These are phyloP conservation scores for Carassius gibelio DNA, from an alignment of 2,113 vertebrate genomes.

Conservation along the genomic window DNA sequence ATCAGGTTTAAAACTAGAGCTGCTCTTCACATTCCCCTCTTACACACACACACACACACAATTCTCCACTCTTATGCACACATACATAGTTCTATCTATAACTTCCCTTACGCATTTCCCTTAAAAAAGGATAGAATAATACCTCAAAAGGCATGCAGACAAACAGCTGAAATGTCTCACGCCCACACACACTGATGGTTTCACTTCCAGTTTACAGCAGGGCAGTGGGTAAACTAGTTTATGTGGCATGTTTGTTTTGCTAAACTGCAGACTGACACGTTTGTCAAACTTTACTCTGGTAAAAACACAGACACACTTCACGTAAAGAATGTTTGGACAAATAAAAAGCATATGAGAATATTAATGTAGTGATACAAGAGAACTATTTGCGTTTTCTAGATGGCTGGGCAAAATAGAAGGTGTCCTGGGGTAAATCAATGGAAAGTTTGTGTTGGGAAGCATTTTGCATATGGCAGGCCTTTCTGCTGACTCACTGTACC, in stretches of 20 bases:
- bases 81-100: neutral
- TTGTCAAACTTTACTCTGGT: neutral
- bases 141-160: neutral
- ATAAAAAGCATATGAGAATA: neutral
- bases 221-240: neutral
- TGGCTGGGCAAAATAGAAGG: neutral
- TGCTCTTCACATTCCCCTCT: neutral
- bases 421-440: conserved; percentile 34
- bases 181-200: conserved; percentile 33
- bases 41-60: conserved; percentile 25
- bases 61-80: conserved; percentile 18
- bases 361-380: neutral
- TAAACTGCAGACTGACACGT: neutral
- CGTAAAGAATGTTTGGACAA: neutral
- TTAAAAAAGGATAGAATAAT: neutral
- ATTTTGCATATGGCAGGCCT: conserved; percentile 48
- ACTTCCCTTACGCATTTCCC: conserved; percentile 11
- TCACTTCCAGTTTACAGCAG: conserved; percentile 31
- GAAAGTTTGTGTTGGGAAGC: conserved; percentile 18
- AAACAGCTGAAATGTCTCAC: conserved; percentile 9
- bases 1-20: conserved; percentile 24
- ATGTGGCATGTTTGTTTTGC: neutral
- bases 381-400: neutral
- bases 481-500: conserved; percentile 57
- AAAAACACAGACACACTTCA: neutral